Conservation (phyloP, 1,140 invertebrate species). For the Euura lappo region DNA sequence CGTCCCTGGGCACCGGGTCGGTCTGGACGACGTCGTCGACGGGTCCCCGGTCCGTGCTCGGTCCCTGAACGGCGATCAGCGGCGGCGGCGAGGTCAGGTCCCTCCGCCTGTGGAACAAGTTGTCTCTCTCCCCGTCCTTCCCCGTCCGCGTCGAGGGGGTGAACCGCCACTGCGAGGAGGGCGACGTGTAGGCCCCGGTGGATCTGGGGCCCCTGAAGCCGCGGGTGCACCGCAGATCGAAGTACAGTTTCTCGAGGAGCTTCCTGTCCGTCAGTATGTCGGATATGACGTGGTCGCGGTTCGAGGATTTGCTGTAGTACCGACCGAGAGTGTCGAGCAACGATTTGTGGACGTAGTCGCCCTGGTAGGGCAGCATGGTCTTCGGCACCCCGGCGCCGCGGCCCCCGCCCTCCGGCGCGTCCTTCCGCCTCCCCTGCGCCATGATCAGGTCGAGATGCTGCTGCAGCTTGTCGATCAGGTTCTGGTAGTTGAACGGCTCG, state of each 20-base stretch:
- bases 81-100: constrained; percentile 67
- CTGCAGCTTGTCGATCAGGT: constrained; percentile 69
- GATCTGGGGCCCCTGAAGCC: constrained; percentile 66
- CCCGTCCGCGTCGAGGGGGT: constrained; percentile 47
- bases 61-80: constrained; percentile 70
- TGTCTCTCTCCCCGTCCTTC: constrained; percentile 20
- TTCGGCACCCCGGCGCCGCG: constrained; percentile 37
- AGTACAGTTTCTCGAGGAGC: constrained; percentile 73
- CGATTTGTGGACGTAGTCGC: constrained; percentile 67
- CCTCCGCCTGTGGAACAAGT: constrained; percentile 21
- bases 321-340: constrained; percentile 70
- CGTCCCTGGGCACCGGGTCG: constrained; percentile 62
- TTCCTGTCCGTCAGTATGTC: constrained; percentile 75
- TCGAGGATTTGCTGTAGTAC: constrained; percentile 70
- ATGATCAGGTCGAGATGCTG: constrained; percentile 65
- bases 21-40: constrained; percentile 68
- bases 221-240: constrained; percentile 73
- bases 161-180: constrained; percentile 50
- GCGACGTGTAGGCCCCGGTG: constrained; percentile 52
- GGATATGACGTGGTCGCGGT: constrained; percentile 71
- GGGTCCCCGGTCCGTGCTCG: constrained; percentile 59
- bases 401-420: constrained; percentile 10
- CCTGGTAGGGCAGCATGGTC: constrained; percentile 48
- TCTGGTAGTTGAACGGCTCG: constrained; percentile 65
- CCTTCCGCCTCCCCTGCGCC: constrained; percentile 40